Conservation (phyloP, 1,140 invertebrate species). For the Brachionus paranguensis region DNA sequence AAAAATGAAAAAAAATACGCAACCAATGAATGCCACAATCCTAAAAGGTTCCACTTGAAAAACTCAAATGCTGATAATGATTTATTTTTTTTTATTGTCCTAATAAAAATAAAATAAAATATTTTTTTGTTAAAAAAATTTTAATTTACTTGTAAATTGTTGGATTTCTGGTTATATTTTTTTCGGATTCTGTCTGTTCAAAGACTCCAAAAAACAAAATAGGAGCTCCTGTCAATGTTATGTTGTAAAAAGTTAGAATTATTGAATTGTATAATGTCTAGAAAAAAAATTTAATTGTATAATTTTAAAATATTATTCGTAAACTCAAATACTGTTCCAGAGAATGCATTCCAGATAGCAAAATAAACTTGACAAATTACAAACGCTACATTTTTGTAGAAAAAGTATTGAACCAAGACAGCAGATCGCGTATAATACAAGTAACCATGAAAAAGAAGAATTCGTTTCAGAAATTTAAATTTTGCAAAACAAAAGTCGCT, state of each 20-base stretch:
- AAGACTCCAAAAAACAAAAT: constrained; percentile 22
- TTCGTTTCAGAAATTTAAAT: constrained; percentile 74
- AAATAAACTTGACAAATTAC: constrained; percentile 99
- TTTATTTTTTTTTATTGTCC: constrained; percentile 10
- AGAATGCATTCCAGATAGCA: constrained; percentile 98
- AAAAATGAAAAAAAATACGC: constrained; percentile 33
- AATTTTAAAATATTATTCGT: neutral
- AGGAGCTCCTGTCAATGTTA: constrained; percentile 12
- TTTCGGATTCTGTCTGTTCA: neutral
- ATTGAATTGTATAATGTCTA: constrained; percentile 56
- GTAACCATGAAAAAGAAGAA: constrained; percentile 88
- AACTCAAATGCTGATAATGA: constrained; percentile 8
- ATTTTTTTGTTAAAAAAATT: neutral
- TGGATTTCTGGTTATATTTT: neutral
- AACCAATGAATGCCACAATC: constrained; percentile 10
- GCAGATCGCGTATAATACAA: constrained; percentile 84
- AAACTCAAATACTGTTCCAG: constrained; percentile 68
- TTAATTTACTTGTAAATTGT: constrained; percentile 14
- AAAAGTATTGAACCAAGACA: constrained; percentile 88
- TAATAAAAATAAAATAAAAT: neutral
- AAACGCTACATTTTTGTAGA: constrained; percentile 98
- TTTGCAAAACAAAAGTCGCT: constrained; percentile 94
- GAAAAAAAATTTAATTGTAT: neutral
- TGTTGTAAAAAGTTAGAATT: constrained; percentile 14
- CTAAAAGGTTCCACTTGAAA: constrained; percentile 10